Evolutionary conservation across 1,140 invertebrate species (phyloP).

Genomic region (Leguminivora glycinivorella): DNA sequence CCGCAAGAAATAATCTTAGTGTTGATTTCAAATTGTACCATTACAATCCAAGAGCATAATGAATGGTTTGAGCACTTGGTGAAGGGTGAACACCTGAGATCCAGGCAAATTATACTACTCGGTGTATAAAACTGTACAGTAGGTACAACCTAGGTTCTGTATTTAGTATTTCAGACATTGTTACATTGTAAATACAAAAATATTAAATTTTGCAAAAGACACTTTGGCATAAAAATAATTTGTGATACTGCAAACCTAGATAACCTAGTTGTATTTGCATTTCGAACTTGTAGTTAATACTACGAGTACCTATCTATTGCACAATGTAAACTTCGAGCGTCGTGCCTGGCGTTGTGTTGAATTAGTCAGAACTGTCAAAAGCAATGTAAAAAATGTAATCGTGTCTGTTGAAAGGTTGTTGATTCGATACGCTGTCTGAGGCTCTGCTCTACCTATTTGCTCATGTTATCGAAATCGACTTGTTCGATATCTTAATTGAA

Average conservation of each 20-base stretch:
- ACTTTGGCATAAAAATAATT: too few relatives aligned
- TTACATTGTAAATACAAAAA: neutral
- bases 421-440: neutral
- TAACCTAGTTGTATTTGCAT: too few relatives aligned
- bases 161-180: neutral
- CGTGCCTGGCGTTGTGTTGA: too few relatives aligned
- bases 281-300: too few relatives aligned
- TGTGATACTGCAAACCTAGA: too few relatives aligned
- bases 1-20: conserved; percentile 28
- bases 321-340: too few relatives aligned
- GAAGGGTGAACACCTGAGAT: conserved; percentile 27
- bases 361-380: neutral
- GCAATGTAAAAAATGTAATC: conserved; percentile 8
- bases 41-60: conserved; percentile 25
- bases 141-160: neutral
- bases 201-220: too few relatives aligned
- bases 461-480: neutral
- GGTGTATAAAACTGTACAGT: neutral
- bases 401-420: conserved; percentile 16
- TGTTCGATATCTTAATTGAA: neutral
- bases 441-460: neutral
- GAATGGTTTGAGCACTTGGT: conserved; percentile 25
- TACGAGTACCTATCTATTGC: too few relatives aligned
- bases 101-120: conserved; percentile 18
- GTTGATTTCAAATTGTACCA: conserved; percentile 30